Conservation (phyloP, 2,888 invertebrate genomes). For the Pinctada fucata region DNA sequence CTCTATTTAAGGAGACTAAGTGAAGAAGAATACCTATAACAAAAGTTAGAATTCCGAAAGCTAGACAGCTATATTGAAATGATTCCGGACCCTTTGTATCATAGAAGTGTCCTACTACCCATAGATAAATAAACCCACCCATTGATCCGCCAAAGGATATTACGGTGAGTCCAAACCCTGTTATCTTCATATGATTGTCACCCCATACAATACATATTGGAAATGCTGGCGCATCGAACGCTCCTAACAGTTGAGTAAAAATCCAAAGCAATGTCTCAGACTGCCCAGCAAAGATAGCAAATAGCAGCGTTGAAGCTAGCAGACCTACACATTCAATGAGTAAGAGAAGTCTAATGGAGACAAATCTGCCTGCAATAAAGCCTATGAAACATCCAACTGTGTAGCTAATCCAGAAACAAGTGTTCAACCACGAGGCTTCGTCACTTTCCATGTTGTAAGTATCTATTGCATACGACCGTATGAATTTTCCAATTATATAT, state of each 20-base stretch:
- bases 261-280: neutral
- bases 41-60: neutral
- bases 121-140: neutral
- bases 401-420: neutral
- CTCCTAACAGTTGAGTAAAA: neutral
- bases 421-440: neutral
- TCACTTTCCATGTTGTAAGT: neutral
- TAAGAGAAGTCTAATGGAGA: neutral
- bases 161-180: neutral
- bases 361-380: neutral
- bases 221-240: neutral
- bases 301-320: neutral
- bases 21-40: neutral
- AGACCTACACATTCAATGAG: neutral
- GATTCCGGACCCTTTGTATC: neutral
- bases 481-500: neutral
- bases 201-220: slow-evolving; percentile 2
- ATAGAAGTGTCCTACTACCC: slow-evolving; percentile 6
- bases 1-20: neutral
- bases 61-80: neutral
- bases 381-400: neutral
- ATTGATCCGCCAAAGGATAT: neutral
- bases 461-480: slow-evolving; percentile 7
- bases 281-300: neutral
- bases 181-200: neutral